phyloP scores from a whole-genome alignment of 2,888 invertebrate genomes.

The Netelia fuscicornis region DNA sequence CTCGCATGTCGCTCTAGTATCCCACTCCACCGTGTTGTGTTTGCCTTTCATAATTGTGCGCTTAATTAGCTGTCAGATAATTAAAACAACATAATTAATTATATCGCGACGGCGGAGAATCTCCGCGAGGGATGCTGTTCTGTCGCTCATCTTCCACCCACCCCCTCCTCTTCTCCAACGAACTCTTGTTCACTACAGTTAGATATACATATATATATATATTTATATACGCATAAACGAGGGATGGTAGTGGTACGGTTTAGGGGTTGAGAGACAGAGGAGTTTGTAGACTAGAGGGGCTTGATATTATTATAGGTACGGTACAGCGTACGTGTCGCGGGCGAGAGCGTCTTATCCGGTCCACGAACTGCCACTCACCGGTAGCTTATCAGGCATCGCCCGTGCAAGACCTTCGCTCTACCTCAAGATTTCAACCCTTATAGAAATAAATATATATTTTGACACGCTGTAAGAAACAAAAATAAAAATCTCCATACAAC shows the following conservation, averaged over 20 bases:
- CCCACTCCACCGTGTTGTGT: slow-evolving; percentile 74
- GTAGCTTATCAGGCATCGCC: neutral
- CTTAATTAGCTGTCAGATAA: slow-evolving; percentile 80
- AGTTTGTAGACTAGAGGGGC: slow-evolving; percentile 7
- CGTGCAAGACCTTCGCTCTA: neutral
- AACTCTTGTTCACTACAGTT: neutral
- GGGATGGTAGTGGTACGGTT: slow-evolving; percentile 11
- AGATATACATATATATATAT: slow-evolving; percentile 8
- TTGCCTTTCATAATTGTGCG: slow-evolving; percentile 79
- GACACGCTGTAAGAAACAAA: no score
- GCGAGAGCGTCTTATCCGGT: slow-evolving; percentile 53
- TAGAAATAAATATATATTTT: no score
- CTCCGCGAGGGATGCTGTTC: slow-evolving; percentile 58
- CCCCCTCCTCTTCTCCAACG: neutral
- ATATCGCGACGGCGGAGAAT: slow-evolving; percentile 66
- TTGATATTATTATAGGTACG: slow-evolving; percentile 5
- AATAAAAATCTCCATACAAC: no score
- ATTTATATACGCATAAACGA: neutral
- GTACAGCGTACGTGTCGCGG: slow-evolving; percentile 25
- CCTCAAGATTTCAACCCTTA: no score
- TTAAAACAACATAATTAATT: slow-evolving; percentile 80
- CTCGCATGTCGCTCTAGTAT: slow-evolving; percentile 50
- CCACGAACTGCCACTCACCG: slow-evolving; percentile 38
- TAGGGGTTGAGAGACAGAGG: slow-evolving; percentile 2
- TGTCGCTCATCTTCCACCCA: slow-evolving; percentile 17